A percentile compares a stretch with the other conserved stretches of the same genome.
Evolutionary conservation across 2,113 vertebrate species (phyloP).

Genomic region (Corythornis madagascariensis): DNA sequence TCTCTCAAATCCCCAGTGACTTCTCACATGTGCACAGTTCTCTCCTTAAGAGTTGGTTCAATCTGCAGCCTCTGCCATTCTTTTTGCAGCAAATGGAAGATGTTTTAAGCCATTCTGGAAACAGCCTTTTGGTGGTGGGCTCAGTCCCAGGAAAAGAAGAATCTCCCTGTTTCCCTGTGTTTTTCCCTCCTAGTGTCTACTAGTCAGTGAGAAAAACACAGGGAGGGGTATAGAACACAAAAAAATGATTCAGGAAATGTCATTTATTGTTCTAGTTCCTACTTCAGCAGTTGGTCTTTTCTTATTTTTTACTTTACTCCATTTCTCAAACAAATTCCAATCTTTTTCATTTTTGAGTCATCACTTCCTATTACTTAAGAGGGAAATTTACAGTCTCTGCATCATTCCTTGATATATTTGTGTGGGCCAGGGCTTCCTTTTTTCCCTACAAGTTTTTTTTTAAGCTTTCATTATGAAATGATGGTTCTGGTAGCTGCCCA

Average conservation of each 20-base stretch:
- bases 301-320: not conserved
- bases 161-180: not conserved
- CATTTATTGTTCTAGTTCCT: not conserved
- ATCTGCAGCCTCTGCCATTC: not conserved
- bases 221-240: not conserved
- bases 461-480: not conserved
- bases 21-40: fast-evolving
- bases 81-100: not conserved
- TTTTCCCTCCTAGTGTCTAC: not conserved
- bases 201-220: not conserved
- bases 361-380: not conserved
- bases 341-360: not conserved
- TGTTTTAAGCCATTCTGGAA: not conserved
- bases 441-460: not conserved
- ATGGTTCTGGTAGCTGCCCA: not conserved
- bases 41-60: not conserved
- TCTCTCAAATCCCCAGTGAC: slow-evolving; percentile 19
- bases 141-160: not conserved
- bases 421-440: not conserved
- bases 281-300: not conserved
- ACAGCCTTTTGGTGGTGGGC: not conserved
- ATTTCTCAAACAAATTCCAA: not conserved
- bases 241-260: not conserved
- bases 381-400: not conserved
- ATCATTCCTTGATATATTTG: not conserved